These are phyloP conservation scores for Chironomus striatipennis DNA, from an alignment of 1,140 invertebrate genomes.

Conservation along the genomic window DNA sequence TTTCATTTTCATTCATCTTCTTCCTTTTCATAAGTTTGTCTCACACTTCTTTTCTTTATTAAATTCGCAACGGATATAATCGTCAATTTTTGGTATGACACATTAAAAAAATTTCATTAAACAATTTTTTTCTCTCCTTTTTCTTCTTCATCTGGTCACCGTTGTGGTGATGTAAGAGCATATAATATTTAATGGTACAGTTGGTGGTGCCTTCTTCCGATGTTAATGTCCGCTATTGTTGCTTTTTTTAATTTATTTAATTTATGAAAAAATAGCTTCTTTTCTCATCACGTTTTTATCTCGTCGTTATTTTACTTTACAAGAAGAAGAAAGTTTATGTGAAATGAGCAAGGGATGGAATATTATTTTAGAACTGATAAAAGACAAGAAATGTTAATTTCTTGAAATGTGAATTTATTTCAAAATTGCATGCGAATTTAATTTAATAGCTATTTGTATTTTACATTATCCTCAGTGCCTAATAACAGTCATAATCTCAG, in stretches of 20 bases:
- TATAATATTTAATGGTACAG: too few species aligned
- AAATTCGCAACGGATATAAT: conserved; percentile 13
- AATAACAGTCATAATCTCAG: too few species aligned
- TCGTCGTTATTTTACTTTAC: conserved; percentile 6
- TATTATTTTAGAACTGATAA: too few species aligned
- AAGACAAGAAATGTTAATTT: too few species aligned
- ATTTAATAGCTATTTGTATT: too few species aligned
- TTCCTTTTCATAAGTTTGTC: background rate
- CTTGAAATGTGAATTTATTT: too few species aligned
- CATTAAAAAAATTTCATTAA: background rate
- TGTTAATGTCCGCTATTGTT: background rate
- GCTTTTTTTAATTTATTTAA: background rate
- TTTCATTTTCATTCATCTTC: background rate
- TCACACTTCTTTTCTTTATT: background rate
- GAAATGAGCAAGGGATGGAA: background rate
- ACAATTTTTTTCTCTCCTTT: too few species aligned
- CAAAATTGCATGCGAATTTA: too few species aligned
- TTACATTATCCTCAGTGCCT: too few species aligned
- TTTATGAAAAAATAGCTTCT: background rate
- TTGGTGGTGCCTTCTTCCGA: background rate
- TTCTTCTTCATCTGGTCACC: background rate
- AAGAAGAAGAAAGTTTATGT: background rate
- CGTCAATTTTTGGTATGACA: conserved; percentile 12
- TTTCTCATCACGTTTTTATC: background rate
- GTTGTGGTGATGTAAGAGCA: background rate